A percentile compares a stretch with the other conserved stretches of the same genome.
These are phyloP conservation scores for Myodes glareolus DNA, from an alignment of 2,113 vertebrate species.

Conservation along the genomic window DNA sequence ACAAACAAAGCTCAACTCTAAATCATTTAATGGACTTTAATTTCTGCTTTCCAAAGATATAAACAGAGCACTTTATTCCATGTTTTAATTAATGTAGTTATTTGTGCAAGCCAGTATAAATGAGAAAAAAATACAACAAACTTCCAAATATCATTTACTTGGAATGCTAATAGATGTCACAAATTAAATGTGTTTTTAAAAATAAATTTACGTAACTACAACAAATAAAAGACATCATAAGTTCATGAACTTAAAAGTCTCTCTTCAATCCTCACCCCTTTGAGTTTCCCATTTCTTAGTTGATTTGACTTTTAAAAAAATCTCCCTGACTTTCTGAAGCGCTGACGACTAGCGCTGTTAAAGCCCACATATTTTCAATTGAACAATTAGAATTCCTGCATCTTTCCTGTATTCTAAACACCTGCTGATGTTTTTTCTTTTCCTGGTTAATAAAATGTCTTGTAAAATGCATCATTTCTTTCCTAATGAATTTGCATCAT, in stretches of 20 bases:
- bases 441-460: neutral
- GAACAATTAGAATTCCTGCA: neutral
- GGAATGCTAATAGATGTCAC: slow-evolving; percentile 56
- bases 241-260: slow-evolving; percentile 62
- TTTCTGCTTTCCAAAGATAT: slow-evolving; percentile 2
- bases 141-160: slow-evolving; percentile 53
- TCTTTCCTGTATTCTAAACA: neutral
- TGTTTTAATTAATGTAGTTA: neutral
- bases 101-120: slow-evolving; percentile 18
- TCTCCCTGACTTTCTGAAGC: slow-evolving; percentile 13
- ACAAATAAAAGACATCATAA: slow-evolving; percentile 37
- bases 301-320: slow-evolving; percentile 20
- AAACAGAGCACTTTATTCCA: slow-evolving; percentile 1
- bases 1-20: neutral
- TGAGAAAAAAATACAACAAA: neutral
- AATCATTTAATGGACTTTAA: neutral
- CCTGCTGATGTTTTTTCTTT: slow-evolving; percentile 24
- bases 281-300: neutral
- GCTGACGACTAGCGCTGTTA: neutral
- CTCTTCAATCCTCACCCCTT: neutral
- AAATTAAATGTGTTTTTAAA: slow-evolving; percentile 44
- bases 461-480: slow-evolving; percentile 16
- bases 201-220: slow-evolving; percentile 55
- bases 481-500: slow-evolving; percentile 32
- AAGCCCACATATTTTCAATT: slow-evolving; percentile 18